These are phyloP conservation scores for Channallabes apus DNA, from an alignment of 2,797 vertebrate genomes.

Conservation along the genomic window DNA sequence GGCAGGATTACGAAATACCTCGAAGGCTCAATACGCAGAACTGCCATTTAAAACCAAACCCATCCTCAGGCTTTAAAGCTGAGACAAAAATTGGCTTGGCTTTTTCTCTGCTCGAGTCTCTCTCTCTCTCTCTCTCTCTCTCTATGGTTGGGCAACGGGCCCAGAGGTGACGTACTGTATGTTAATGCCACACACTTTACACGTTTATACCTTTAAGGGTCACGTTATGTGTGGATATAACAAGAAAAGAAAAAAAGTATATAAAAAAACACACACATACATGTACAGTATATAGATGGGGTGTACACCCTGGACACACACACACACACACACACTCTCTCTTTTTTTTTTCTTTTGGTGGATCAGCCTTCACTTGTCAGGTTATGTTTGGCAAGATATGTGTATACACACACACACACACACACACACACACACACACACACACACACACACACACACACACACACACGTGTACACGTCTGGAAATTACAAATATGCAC, in stretches of 20 bases:
- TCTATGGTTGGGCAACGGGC: background rate
- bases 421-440: background rate
- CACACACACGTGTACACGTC: background rate
- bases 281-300: too few species aligned
- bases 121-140: background rate
- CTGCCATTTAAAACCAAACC: slow-evolving; percentile 14
- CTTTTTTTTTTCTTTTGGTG: too few species aligned
- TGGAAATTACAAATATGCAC: slow-evolving; percentile 54
- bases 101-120: slow-evolving; percentile 20
- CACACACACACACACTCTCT: too few species aligned
- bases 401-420: background rate
- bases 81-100: slow-evolving; percentile 19
- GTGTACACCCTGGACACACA: too few species aligned
- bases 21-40: background rate
- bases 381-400: slow-evolving; percentile 9
- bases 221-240: slow-evolving; percentile 1
- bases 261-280: too few species aligned
- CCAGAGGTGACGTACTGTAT: slow-evolving; percentile 14
- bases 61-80: slow-evolving; percentile 13
- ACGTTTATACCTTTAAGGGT: slow-evolving; percentile 25
- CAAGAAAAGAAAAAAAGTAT: too few species aligned
- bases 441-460: background rate
- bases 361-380: slow-evolving; percentile 20
- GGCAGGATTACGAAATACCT: background rate
- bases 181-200: slow-evolving; percentile 39